These are phyloP conservation scores for Coregonus sp. DNA, from an alignment of 2,797 vertebrate genomes.

Conservation along the genomic window DNA sequence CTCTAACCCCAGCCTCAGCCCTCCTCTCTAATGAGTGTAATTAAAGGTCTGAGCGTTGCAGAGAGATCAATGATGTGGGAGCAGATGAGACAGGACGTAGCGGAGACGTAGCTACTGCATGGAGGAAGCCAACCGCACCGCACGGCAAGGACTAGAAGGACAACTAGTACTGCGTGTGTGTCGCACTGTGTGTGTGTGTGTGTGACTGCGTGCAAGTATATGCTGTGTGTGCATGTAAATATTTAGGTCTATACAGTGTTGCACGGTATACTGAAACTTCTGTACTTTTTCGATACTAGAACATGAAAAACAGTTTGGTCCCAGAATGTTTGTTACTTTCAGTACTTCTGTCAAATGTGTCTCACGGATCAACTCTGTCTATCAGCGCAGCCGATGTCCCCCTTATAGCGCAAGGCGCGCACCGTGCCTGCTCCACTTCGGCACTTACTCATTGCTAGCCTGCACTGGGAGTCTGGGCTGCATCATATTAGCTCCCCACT, in stretches of 20 bases:
- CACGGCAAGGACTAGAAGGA: conserved; percentile 33
- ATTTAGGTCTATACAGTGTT: conserved; percentile 43
- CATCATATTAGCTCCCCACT: too few relatives aligned
- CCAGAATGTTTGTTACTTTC: too few relatives aligned
- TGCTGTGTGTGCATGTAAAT: conserved; percentile 60
- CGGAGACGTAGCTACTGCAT: conserved; percentile 48
- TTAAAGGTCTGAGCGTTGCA: conserved; percentile 65
- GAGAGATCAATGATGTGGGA: conserved; percentile 57
- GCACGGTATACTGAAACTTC: too few relatives aligned
- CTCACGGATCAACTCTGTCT: too few relatives aligned
- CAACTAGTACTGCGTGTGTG: conserved; percentile 16
- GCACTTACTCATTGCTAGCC: too few relatives aligned
- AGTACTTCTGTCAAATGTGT: too few relatives aligned
- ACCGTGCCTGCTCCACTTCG: too few relatives aligned
- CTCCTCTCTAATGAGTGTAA: conserved; percentile 72
- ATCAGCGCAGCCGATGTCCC: too few relatives aligned
- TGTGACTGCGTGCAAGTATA: conserved; percentile 34
- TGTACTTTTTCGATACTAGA: too few relatives aligned
- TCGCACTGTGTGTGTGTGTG: conserved; percentile 20
- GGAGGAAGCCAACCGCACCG: conserved; percentile 51
- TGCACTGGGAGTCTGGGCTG: too few relatives aligned
- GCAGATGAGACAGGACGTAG: conserved; percentile 56
- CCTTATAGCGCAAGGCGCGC: too few relatives aligned
- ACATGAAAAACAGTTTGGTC: too few relatives aligned
- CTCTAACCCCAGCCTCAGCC: conserved; percentile 61